These are phyloP conservation scores for Lordiphosa mommai DNA, from an alignment of 1,140 invertebrate species.

Conservation along the genomic window DNA sequence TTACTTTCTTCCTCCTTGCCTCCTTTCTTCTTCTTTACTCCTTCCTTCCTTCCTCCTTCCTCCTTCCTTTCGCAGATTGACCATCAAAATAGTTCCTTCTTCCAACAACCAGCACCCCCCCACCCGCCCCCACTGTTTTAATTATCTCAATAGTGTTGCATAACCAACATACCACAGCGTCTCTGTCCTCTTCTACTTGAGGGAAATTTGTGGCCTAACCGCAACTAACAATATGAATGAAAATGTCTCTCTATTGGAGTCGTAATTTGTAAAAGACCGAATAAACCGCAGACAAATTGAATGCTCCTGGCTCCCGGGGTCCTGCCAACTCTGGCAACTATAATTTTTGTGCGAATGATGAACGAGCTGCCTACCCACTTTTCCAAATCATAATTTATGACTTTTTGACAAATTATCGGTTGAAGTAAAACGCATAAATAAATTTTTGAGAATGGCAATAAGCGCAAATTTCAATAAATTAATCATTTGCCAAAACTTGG, in stretches of 20 bases:
- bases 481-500: constrained; percentile 51
- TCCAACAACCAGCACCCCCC: too few species aligned
- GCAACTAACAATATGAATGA: constrained; percentile 41
- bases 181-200: too few species aligned
- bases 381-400: constrained; percentile 71
- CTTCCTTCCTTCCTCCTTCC: too few species aligned
- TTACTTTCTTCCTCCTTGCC: too few species aligned
- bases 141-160: too few species aligned
- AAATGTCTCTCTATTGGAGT: neutral
- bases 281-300: constrained; percentile 57
- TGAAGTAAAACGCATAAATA: constrained; percentile 51
- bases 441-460: constrained; percentile 55
- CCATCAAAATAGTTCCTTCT: too few species aligned
- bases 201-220: constrained; percentile 35
- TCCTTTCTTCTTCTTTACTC: too few species aligned
- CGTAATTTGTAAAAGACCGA: constrained; percentile 34
- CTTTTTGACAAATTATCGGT: constrained; percentile 75
- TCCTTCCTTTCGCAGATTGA: too few species aligned
- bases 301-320: constrained; percentile 16
- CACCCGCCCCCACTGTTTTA: too few species aligned
- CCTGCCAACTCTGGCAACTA: constrained; percentile 5
- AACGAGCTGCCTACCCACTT: constrained; percentile 2
- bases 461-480: constrained; percentile 75
- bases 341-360: constrained; percentile 18
- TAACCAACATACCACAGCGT: too few species aligned